Base-by-base conservation (phyloP, 2,113 vertebrate genomes). In the Pungitius pungitius region DNA sequence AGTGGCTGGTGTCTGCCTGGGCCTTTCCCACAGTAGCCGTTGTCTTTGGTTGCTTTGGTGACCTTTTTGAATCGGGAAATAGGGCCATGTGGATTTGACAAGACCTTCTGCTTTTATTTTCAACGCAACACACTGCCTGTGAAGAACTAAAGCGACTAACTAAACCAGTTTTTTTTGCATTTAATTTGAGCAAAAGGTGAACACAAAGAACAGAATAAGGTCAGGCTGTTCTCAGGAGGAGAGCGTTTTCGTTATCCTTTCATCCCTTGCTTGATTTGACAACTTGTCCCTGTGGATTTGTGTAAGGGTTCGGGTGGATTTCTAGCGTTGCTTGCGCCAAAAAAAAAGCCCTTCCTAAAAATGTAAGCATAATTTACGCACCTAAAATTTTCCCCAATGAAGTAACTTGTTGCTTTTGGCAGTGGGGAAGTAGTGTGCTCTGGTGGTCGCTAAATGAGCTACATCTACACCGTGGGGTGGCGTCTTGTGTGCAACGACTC, bases 51-150 rank as follows among this genome's bases (percentile, higher is more conserved):
- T 88, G 80, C 76, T 78, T 62, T 59, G 20, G 58, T 83, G 74
- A 89, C 82, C 85, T 85, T 89, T 88, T 72, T 66, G 59, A 88
- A 73, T 82, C n/a, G n/a, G 54, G 70, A 75, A 84, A 80, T 82
- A 57, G 71, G 75, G 61, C 57, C 61, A 15, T 75, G 60, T 69
- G 71, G 73, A 60, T 82, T 76, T 85, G 78, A 87, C 65, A 57
- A 74, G 30, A 42, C 43, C 58, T 8, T 30, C 68, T 22, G 52
- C 58, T 37, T 30, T 33, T n/a, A n/a, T 17, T 39, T 68, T 54
- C 18, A 43, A 66, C 39, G 35, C 8, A 55, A 49, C 1, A 1
- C 5, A 35, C 42, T 17, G 20, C 43, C 33, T 58, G 12, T 47
- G 20, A 62, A 57, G 24, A 76, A 30, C 14, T 18, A 65, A 24